Conservation (phyloP, 2,888 invertebrate genomes). For the Camponotus fellah region DNA sequence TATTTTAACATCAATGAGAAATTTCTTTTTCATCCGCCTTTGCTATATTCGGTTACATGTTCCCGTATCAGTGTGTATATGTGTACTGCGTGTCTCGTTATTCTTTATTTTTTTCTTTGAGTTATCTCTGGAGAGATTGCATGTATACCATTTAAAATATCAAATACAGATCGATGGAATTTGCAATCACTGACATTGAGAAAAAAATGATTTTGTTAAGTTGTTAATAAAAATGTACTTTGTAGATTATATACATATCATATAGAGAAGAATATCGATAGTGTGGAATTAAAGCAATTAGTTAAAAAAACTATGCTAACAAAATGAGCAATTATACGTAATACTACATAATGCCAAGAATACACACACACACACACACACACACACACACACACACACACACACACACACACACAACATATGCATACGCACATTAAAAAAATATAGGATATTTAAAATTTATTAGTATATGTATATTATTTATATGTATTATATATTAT, state of each 20-base stretch:
- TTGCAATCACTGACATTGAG: conserved; percentile 31
- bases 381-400: not conserved
- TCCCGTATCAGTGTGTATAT: not conserved
- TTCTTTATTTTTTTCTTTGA: not conserved
- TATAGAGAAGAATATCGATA: not conserved
- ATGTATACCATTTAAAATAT: conserved; percentile 20
- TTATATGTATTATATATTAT: not conserved
- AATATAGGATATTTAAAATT: not conserved
- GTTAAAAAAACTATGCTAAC: not conserved
- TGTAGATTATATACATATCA: not conserved
- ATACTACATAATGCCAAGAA: not conserved
- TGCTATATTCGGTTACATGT: conserved; percentile 11
- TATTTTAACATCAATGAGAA: conserved; percentile 27
- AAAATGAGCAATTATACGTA: not conserved
- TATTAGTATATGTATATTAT: not conserved
- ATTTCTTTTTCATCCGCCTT: conserved; percentile 24
- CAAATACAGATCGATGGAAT: conserved; percentile 37
- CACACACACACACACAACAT: no score
- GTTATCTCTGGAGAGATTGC: conserved; percentile 2
- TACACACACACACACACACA: not conserved
- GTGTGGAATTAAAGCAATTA: not conserved
- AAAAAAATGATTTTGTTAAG: not conserved
- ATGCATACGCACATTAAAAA: not conserved
- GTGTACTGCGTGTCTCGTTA: not conserved
- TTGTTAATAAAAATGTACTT: conserved; percentile 6